Conservation (phyloP, 2,888 invertebrate genomes). For the Leistus spinibarbis region DNA sequence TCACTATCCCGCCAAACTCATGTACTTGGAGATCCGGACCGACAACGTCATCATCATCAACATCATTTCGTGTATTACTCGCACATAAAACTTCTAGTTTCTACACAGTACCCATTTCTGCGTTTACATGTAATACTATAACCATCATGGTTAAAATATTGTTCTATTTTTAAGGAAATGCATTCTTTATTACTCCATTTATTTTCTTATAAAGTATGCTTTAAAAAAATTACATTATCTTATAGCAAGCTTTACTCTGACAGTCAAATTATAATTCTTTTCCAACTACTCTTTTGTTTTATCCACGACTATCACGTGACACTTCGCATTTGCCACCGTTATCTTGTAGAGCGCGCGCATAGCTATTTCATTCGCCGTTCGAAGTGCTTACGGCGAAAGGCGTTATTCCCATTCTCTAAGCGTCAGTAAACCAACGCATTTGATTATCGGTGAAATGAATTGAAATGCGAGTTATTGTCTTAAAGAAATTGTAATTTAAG, state of each 20-base stretch:
- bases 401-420: not conserved
- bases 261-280: not conserved
- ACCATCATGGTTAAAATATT: not conserved
- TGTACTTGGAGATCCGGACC: not conserved
- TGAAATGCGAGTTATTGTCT: slow-evolving; percentile 38
- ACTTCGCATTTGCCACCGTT: not conserved
- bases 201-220: too few relatives aligned
- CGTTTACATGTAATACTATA: not conserved
- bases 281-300: not conserved
- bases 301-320: not conserved
- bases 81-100: not conserved
- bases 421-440: slow-evolving; percentile 4
- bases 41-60: not conserved
- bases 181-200: too few relatives aligned
- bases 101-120: not conserved
- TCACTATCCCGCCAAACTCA: not conserved
- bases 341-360: not conserved
- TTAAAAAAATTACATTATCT: too few relatives aligned
- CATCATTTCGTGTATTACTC: not conserved
- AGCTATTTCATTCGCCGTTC: not conserved
- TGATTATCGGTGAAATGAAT: slow-evolving; percentile 36
- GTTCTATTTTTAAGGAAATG: too few relatives aligned
- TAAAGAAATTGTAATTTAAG: slow-evolving; percentile 35
- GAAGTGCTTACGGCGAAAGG: not conserved
- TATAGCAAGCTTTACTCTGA: too few relatives aligned